A percentile compares a stretch with the other conserved stretches of the same genome.
phyloP scores from a whole-genome alignment of 92 coral and sea anemone species.

The Porites cylindrica region DNA sequence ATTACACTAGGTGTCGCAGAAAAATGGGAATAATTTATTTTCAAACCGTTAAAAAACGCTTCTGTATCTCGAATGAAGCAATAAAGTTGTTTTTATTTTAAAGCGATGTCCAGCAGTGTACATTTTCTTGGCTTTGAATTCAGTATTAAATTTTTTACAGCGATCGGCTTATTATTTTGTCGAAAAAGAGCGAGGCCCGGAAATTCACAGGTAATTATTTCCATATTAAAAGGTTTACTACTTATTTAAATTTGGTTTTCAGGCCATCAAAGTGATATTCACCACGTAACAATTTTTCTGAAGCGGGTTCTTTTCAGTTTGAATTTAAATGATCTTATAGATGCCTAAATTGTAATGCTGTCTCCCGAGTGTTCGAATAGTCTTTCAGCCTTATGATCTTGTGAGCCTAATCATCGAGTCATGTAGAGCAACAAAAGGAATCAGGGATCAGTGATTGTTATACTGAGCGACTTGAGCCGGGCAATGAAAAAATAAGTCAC shows the following conservation, averaged over 20 bases:
- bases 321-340: neutral
- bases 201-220: conserved; percentile 29
- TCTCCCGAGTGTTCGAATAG: neutral
- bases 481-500: neutral
- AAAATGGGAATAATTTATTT: neutral
- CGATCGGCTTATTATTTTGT: neutral
- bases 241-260: neutral
- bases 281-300: neutral
- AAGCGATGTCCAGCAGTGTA: neutral
- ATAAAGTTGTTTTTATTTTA: neutral
- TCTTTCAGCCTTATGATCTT: neutral
- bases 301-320: neutral
- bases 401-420: neutral
- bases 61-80: neutral
- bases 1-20: neutral
- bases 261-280: neutral
- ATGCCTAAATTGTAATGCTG: conserved; percentile 1
- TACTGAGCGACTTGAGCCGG: neutral
- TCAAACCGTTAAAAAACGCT: neutral
- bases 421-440: neutral
- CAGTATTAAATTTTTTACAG: neutral
- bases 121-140: neutral
- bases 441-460: neutral
- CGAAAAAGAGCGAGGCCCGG: conserved; percentile 9
- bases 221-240: conserved; percentile 13